Evolutionary conservation across 2,888 invertebrate species (phyloP), one percentile per base, ranked within the genome.

Genomic region (Aelia acuminata): DNA sequence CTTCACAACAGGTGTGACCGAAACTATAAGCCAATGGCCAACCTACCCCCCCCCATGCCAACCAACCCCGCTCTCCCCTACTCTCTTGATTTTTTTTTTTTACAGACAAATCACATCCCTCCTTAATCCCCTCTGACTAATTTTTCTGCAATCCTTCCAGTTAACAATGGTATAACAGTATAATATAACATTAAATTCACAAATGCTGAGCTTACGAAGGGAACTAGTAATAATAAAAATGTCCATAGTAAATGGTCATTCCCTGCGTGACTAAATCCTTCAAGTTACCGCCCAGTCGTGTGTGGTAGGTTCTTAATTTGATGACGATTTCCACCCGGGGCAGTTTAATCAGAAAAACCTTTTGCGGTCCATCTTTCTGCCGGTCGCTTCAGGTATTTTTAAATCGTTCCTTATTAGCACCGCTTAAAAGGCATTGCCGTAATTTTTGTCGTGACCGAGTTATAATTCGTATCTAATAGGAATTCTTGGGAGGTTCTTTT

Each of bases 391-490:
- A 35, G 63, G 63, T 70, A 70, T 70, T 70, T 70, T 70, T 35
- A 70, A 70, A 70, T 70, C 31, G 63, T 35, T 11, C 20, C 31
- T 70, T 70, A 70, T 70, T 70, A 70, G 63, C 63, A 70, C 63
- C 31, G 35, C 31, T 70, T 70, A 70, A 35, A 70, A 70, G 63
- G 63, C 20, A 70, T 70, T 35, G 63, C 31, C 63, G 63, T 70
- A 70, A 80, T 80, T 80, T 80, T 80, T n/a, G 80, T 39, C 80
- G 80, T 80, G 80, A 80, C 80, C 43, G 80, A 43, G 39, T 80
- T 43, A 80, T 43, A 80, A 80, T 80, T 80, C 80, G 39, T n/a
- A 43, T 80, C 80, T 80, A 80, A 80, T 80, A 80, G 43, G 43
- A 80, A 80, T 80, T 80, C 80, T 47, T 80, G 43, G 80, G 43